These are phyloP conservation scores for Manis javanica DNA, from an alignment of 2,797 vertebrate species.

Conservation along the genomic window DNA sequence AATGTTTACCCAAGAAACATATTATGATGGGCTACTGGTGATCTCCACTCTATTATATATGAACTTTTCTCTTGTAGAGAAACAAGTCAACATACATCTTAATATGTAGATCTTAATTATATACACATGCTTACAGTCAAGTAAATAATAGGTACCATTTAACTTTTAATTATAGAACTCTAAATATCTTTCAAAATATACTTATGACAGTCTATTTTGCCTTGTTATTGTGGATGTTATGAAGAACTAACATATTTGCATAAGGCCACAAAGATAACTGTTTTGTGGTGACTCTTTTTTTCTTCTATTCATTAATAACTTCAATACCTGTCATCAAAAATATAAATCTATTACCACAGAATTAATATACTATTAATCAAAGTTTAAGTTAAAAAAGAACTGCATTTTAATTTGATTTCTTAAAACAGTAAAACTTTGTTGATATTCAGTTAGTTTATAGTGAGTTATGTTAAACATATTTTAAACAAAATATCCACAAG, in stretches of 20 bases:
- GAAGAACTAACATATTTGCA: neutral
- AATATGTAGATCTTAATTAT: neutral
- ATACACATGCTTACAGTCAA: neutral
- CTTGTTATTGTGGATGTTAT: neutral
- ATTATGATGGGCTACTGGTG: neutral
- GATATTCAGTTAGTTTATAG: neutral
- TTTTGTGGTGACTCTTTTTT: neutral
- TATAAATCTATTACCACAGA: neutral
- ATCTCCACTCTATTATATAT: neutral
- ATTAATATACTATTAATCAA: neutral
- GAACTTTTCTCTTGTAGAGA: neutral
- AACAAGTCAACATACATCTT: neutral
- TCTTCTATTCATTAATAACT: neutral
- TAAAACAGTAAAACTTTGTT: neutral
- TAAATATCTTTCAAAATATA: neutral
- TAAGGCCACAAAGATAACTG: neutral
- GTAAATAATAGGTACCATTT: neutral
- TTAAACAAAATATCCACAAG: neutral
- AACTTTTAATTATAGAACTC: neutral
- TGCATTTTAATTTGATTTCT: neutral
- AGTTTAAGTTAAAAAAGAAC: neutral
- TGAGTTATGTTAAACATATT: neutral
- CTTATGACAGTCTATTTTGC: neutral
- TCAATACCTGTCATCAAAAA: neutral
- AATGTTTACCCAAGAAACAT: neutral